Evolutionary conservation across 1,140 invertebrate genomes (phyloP), one percentile per base, ranked within the genome.

Genomic region (Acromyrmex charruanus): DNA sequence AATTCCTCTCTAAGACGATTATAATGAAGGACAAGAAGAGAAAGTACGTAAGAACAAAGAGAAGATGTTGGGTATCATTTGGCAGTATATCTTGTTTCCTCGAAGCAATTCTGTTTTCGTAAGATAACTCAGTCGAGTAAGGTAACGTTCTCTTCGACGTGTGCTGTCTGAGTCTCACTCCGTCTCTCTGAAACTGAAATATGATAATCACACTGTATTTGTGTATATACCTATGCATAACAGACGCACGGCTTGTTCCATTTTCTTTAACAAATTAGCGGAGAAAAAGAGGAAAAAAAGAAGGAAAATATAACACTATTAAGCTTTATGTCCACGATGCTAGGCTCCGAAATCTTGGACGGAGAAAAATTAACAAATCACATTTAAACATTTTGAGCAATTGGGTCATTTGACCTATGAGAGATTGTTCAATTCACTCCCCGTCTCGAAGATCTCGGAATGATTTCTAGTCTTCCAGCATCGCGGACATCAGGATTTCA

Each of bases 1-100:
- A 91, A 86, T 96, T 95, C 85, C 95, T 96, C 81, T 96, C 96
- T 63, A 96, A 89, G n/a, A 96, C 93, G 68, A 96, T 96, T 25
- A 96, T 95, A 1, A 94, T 93, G n/a, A 95, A 90, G 12, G 96
- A 96, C 35, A 96, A 87, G 6, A 95, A 93, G 14, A 96, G 86
- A 63, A 96, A 95, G 81, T 96, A 94, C 14, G 94, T 95, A 3
- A 96, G 89, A 9, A 96, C 92, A 49, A 94, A 95, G n/a, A 96
- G 84, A 21, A 96, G 93, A 91, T 96, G 94, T 25, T 95, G 94
- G 0, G 95, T 95, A 44, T 93, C 93, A 89, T 92, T 94, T 75
- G 93, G 91, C 66, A 90, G 86, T 72, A 87, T 66, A 31, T 90
- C 86, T 16, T 89, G 90, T 77, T 86, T 93, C 53, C 93, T 93